Conservation (phyloP, 2,888 invertebrate species). For the Himalopsyche japonica region DNA sequence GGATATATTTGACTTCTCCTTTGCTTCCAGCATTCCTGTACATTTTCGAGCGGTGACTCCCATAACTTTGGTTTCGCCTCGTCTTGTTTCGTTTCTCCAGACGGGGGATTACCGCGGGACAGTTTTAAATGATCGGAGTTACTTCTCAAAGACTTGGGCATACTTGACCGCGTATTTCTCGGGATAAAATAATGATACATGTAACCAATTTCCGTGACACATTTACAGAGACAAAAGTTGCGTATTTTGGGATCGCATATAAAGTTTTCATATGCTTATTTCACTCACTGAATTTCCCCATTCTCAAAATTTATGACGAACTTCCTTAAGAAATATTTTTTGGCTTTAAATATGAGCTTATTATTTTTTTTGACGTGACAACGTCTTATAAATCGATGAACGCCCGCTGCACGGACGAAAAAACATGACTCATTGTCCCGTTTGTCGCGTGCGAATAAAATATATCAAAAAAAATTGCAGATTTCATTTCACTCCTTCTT, state of each 20-base stretch:
- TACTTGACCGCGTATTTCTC: neutral
- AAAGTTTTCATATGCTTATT: neutral
- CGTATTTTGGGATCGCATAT: neutral
- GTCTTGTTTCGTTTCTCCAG: slow-evolving; percentile 5
- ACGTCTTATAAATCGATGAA: no score
- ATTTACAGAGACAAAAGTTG: neutral
- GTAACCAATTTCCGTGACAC: neutral
- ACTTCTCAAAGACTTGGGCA: neutral
- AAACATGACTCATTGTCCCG: no score
- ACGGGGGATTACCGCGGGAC: slow-evolving; percentile 34
- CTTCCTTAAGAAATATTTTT: no score
- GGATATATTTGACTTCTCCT: neutral
- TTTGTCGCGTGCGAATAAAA: no score
- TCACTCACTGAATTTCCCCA: no score
- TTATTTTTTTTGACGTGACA: no score
- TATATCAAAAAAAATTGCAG: no score
- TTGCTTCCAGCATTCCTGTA: neutral
- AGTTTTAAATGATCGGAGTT: slow-evolving; percentile 38
- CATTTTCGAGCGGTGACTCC: neutral
- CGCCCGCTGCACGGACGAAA: no score
- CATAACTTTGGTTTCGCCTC: slow-evolving; percentile 8
- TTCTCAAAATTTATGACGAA: no score
- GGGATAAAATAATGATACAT: neutral
- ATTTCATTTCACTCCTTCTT: no score
- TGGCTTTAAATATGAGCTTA: no score